Evolutionary conservation across 2,113 vertebrate species (phyloP).

Genomic region (Taxidea taxus): DNA sequence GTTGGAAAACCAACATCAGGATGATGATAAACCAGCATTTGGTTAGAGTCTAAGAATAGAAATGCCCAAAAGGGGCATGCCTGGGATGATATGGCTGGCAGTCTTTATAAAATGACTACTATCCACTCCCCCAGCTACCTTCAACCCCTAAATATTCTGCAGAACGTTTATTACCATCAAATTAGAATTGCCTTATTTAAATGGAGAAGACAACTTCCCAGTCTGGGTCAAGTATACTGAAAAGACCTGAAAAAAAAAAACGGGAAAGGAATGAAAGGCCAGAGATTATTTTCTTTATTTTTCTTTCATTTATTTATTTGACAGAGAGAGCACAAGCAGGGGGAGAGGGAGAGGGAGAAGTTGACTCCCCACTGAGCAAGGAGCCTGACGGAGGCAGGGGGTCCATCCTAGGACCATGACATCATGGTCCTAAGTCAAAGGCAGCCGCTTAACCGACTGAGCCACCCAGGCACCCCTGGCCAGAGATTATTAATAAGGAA

Average conservation of each 20-base stretch:
- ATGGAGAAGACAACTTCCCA: neutral
- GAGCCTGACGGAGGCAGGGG: too few relatives aligned
- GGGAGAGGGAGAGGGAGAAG: too few relatives aligned
- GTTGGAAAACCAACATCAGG: neutral
- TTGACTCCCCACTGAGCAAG: too few relatives aligned
- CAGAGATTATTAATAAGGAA: neutral
- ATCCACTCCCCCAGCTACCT: accelerated
- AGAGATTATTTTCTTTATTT: neutral
- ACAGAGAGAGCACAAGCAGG: too few relatives aligned
- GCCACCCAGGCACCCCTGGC: neutral
- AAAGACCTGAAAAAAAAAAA: neutral
- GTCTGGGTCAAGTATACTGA: neutral
- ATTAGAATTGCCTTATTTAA: neutral
- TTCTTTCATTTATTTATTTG: too few relatives aligned
- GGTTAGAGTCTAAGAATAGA: neutral
- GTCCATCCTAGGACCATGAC: too few relatives aligned
- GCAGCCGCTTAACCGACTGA: too few relatives aligned
- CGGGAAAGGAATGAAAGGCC: neutral
- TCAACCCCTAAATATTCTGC: neutral
- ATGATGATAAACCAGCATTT: neutral
- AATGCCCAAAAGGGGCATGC: neutral
- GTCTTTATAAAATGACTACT: neutral
- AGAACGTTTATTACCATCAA: neutral
- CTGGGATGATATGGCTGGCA: too few relatives aligned
- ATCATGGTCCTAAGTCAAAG: too few relatives aligned